phyloP scores from a whole-genome alignment of 1,140 invertebrate genomes.

The Cydia strobilella region DNA sequence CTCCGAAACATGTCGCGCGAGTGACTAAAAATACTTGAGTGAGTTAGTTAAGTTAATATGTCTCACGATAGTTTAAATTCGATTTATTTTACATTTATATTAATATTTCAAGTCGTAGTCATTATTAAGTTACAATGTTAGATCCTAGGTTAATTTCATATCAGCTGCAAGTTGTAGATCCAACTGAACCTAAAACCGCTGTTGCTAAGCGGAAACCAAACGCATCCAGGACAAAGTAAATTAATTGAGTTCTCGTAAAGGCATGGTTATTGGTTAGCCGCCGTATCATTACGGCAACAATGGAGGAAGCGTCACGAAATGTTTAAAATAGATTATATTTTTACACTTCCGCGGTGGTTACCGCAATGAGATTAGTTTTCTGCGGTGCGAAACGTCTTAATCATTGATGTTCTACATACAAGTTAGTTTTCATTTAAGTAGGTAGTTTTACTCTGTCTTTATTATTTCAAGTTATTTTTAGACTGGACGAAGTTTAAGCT shows the following conservation, averaged over 20 bases:
- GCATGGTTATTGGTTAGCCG: conserved; percentile 20
- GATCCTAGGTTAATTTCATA: too few species aligned
- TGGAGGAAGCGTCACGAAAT: conserved; percentile 28
- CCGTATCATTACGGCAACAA: conserved; percentile 18
- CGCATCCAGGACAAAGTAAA: conserved; percentile 20
- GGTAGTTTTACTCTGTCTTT: too few species aligned
- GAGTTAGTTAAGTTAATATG: too few species aligned
- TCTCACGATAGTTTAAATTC: too few species aligned
- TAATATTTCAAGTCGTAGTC: too few species aligned
- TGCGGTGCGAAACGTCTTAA: not conserved
- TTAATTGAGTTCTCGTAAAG: conserved; percentile 26
- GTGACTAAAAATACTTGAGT: too few species aligned
- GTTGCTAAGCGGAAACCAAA: conserved; percentile 20
- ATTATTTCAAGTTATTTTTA: too few species aligned
- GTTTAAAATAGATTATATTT: conserved; percentile 35
- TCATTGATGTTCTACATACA: not conserved
- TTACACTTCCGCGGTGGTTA: conserved; percentile 27
- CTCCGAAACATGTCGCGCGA: too few species aligned
- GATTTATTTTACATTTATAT: too few species aligned
- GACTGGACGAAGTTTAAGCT: too few species aligned
- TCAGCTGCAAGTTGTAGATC: too few species aligned
- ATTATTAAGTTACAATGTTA: too few species aligned
- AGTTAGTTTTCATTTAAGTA: not conserved
- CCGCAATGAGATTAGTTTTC: conserved; percentile 28
- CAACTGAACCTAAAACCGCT: not conserved